Percentiles rank a stretch among this genome's conserved stretches.
Evolutionary conservation across 2,888 invertebrate species (phyloP).

Genomic region (Zootermopsis nevadensis): DNA sequence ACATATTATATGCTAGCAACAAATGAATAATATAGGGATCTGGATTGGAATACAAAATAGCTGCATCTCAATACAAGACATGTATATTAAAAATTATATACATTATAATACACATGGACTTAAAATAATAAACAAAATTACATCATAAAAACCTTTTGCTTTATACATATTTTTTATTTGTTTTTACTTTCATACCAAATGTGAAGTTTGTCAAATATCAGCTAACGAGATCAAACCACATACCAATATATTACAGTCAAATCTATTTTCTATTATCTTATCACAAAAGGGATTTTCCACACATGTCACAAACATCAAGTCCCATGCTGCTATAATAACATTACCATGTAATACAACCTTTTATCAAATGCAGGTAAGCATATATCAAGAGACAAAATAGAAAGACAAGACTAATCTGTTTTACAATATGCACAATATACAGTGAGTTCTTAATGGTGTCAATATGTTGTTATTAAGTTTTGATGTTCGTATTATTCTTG

Average conservation of each 20-base stretch:
- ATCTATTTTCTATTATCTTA: neutral
- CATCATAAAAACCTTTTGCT: neutral
- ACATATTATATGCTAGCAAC: too few species aligned
- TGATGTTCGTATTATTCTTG: too few species aligned
- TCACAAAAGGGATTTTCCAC: neutral
- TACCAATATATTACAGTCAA: neutral
- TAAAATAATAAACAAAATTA: neutral
- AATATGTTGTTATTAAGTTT: too few species aligned
- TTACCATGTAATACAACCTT: too few species aligned
- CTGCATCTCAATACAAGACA: neutral
- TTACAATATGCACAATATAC: too few species aligned
- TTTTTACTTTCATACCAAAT: neutral
- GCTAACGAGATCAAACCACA: conserved; percentile 7
- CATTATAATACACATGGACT: neutral
- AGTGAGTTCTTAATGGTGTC: too few species aligned
- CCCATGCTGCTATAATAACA: neutral
- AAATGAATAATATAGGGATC: neutral
- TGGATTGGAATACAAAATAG: neutral
- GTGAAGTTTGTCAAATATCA: neutral
- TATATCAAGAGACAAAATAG: too few species aligned
- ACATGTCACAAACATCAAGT: neutral
- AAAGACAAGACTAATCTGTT: too few species aligned
- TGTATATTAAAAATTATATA: neutral
- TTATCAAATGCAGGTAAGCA: too few species aligned
- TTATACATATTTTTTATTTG: neutral